These are phyloP conservation scores for Disparrhopalites patrizii DNA, from an alignment of 2,888 invertebrate genomes.

Conservation along the genomic window DNA sequence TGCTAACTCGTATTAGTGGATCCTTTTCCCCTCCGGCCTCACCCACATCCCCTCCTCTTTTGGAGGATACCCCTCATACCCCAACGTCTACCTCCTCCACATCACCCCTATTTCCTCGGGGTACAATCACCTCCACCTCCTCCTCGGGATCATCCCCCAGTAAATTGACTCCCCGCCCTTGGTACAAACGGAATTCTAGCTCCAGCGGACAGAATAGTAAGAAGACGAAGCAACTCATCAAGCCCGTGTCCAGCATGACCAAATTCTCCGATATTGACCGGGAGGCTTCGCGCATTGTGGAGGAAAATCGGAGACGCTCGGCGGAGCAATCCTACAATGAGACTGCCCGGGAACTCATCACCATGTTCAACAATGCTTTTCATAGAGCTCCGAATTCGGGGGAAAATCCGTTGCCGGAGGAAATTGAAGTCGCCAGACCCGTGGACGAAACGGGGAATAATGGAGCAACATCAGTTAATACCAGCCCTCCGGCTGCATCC, in stretches of 20 bases:
- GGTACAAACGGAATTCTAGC: conserved; percentile 60
- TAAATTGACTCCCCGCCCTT: conserved; percentile 59
- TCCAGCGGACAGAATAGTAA: conserved; percentile 38
- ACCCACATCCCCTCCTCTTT: background rate
- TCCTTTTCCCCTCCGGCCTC: background rate
- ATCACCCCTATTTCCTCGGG: background rate
- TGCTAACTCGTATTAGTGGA: background rate
- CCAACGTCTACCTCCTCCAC: background rate
- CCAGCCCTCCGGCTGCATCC: no score
- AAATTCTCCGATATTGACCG: conserved; percentile 66
- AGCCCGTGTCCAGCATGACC: conserved; percentile 29
- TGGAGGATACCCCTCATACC: background rate
- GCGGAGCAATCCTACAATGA: conserved; percentile 40
- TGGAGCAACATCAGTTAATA: no score
- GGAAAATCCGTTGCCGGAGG: no score
- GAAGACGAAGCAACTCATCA: conserved; percentile 32
- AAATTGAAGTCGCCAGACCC: background rate
- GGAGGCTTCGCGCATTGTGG: conserved; percentile 70
- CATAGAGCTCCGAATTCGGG: conserved; percentile 24
- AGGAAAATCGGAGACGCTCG: conserved; percentile 43
- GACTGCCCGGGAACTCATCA: conserved; percentile 54
- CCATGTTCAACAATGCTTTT: conserved; percentile 59
- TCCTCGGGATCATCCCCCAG: conserved; percentile 1
- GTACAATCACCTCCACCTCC: background rate
- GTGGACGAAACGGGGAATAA: background rate